phyloP scores from a whole-genome alignment of 2,113 vertebrate genomes.

The Rhea americana region DNA sequence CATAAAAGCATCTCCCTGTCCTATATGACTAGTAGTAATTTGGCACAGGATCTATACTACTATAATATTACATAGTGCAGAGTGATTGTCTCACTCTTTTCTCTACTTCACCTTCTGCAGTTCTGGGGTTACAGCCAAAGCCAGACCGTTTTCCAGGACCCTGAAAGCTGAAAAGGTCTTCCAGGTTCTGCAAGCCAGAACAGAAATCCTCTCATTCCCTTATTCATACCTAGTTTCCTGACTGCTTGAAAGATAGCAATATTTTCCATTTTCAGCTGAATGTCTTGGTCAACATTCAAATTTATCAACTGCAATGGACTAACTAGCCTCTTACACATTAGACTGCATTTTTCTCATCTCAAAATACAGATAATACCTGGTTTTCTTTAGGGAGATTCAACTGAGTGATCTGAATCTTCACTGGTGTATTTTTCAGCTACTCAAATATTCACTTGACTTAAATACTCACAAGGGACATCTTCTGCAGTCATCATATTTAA shows the following conservation, averaged over 20 bases:
- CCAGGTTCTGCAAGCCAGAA: neutral
- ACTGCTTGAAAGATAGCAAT: neutral
- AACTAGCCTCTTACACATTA: neutral
- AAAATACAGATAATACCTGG: neutral
- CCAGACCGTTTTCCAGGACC: neutral
- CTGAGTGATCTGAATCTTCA: neutral
- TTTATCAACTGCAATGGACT: neutral
- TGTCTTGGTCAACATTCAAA: neutral
- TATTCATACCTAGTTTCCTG: neutral
- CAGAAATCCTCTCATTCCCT: fast-evolving
- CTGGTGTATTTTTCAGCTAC: neutral
- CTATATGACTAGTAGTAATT: neutral
- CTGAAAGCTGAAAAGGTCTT: neutral
- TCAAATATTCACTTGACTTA: neutral
- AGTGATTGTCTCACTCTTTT: neutral
- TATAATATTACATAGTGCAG: neutral
- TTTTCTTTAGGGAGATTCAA: neutral
- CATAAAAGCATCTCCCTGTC: neutral
- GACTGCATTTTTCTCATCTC: neutral
- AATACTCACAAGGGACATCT: neutral
- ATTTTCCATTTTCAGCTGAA: neutral
- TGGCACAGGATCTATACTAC: neutral
- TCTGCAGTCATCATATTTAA: neutral
- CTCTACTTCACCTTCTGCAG: neutral
- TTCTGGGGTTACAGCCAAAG: neutral